Evolutionary conservation across 2,113 vertebrate genomes (phyloP).

Genomic region (Hydropotes inermis): DNA sequence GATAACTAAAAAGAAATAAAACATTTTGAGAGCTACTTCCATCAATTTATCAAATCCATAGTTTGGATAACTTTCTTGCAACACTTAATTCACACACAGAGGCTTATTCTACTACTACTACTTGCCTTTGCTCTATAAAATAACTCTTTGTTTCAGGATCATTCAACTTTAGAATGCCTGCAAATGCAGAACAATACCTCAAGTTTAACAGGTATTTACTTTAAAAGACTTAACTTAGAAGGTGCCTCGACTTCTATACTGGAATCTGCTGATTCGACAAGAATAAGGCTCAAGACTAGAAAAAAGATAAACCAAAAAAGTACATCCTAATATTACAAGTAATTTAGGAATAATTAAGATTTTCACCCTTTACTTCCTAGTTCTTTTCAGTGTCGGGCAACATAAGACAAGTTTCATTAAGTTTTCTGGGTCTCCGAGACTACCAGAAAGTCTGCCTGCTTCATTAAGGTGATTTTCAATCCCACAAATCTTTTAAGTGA

Average conservation of each 20-base stretch:
- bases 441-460: constrained; percentile 30
- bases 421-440: neutral
- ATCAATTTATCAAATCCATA: neutral
- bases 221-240: constrained; percentile 33
- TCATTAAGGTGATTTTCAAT: constrained; percentile 31
- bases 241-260: constrained; percentile 9
- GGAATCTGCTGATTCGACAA: constrained; percentile 6
- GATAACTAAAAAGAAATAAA: constrained; percentile 29
- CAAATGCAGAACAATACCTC: neutral
- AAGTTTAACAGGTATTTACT: constrained; percentile 14
- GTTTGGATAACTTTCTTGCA: neutral
- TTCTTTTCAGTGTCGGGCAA: constrained; percentile 31
- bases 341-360: constrained; percentile 34
- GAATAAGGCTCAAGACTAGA: constrained; percentile 42
- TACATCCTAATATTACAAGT: neutral
- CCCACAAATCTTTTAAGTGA: constrained; percentile 27
- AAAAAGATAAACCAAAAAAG: constrained; percentile 34
- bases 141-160: neutral
- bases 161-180: neutral
- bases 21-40: neutral
- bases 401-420: neutral
- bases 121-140: neutral
- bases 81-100: neutral
- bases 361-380: constrained; percentile 15
- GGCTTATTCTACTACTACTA: neutral